Base-by-base conservation (phyloP, 2,888 invertebrate genomes). In the Anagyrus pseudococci region DNA sequence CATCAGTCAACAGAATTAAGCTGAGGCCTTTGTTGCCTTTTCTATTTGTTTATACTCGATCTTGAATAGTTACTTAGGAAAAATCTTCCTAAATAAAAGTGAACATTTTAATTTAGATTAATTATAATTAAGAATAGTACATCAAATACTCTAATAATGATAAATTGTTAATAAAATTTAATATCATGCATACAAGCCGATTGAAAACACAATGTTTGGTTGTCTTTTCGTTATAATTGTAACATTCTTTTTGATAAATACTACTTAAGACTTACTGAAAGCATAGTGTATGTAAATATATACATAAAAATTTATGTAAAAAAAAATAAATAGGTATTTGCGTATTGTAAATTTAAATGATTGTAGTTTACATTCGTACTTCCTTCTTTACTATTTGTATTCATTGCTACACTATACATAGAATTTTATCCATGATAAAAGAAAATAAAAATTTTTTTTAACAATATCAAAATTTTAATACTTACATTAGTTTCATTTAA, bases 221-320 rank as follows among this genome's bases (percentile, higher is more conserved):
- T 13, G n/a, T 43, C 6, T 17, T n/a, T 43, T 15, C n/a, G 4
- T 43, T 43, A 15, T 43, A 66, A 62, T 62, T 58, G 49, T 66
- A 37, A 55, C 37, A 22, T 48, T 61, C 8, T 25, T 62, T 59
- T 48, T 23, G 40, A 59, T 56, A 66, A 43, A 49, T 63, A 57
- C 52, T 63, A 63, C 57, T 53, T 47, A 47, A 63, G 49, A 63
- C 60, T 54, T 60, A 63, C 57, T 58, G 55, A 63, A 66, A 66
- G 63, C 58, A 66, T 63, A 63, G 60, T 60, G 62, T 66, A 66
- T 66, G 63, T 66, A 66, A 60, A 66, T 66, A 66, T 66, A 63
- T 66, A 66, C 63, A 66, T 63, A 66, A 60, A 66, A 63, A 62
- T 63, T 61, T 58, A 61, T 63, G 63, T 66, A 63, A 63, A 66